Evolutionary conservation across 37 sponge, comb jelly and placozoan genomes (phyloP).

Genomic region (Geodia barretti): DNA sequence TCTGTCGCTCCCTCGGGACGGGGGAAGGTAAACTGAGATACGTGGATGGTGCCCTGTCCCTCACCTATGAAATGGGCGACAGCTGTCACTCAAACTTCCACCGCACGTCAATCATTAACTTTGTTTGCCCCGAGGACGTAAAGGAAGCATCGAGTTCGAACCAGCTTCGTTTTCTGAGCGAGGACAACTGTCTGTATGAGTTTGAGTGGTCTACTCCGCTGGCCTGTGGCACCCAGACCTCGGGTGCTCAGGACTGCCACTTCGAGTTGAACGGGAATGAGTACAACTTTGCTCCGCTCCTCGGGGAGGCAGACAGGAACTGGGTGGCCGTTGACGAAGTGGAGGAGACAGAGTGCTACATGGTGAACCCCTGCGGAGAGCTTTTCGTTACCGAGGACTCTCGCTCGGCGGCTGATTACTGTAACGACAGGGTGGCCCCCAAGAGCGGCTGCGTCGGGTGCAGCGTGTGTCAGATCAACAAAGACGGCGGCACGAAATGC

Average conservation of each 20-base stretch:
- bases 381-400: slow-evolving; percentile 23
- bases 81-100: slow-evolving; percentile 48
- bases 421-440: slow-evolving; percentile 42
- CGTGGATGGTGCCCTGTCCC: slow-evolving; percentile 51
- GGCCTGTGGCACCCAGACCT: slow-evolving; percentile 40
- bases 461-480: slow-evolving; percentile 60
- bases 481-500: slow-evolving; percentile 16
- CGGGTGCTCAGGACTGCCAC: slow-evolving; percentile 28
- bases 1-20: slow-evolving; percentile 44
- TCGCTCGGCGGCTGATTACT: slow-evolving; percentile 29
- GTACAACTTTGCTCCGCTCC: slow-evolving; percentile 62
- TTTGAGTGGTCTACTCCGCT: slow-evolving; percentile 75
- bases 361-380: slow-evolving; percentile 68
- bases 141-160: neutral
- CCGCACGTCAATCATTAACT: slow-evolving; percentile 62
- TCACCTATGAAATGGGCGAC: slow-evolving; percentile 56
- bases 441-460: slow-evolving; percentile 15
- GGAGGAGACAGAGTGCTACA: slow-evolving; percentile 36
- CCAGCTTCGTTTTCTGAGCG: slow-evolving; percentile 26
- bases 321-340: slow-evolving; percentile 39
- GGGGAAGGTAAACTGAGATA: slow-evolving; percentile 47
- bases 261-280: slow-evolving; percentile 5
- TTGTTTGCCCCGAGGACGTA: slow-evolving; percentile 49
- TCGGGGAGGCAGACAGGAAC: slow-evolving; percentile 27
- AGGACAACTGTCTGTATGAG: slow-evolving; percentile 66